Evolutionary conservation across 2,113 vertebrate genomes (phyloP).

Genomic region (Entomyzon cyanotis): DNA sequence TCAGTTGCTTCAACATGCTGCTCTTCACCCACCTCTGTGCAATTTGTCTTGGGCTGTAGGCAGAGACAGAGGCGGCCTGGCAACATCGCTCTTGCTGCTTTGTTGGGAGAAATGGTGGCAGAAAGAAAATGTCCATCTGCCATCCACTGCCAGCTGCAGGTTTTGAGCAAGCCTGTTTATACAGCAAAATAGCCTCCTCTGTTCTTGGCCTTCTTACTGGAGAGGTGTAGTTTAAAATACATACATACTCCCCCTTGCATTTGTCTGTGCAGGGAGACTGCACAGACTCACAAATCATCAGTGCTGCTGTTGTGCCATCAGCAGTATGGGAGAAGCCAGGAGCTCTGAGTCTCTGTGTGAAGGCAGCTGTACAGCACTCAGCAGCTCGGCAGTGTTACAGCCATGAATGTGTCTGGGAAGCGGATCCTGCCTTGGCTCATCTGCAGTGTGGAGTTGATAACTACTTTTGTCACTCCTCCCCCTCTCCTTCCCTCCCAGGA

Average conservation of each 20-base stretch:
- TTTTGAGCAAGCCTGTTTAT: background rate
- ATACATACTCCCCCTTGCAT: fast-evolving
- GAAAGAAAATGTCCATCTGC: background rate
- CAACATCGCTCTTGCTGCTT: background rate
- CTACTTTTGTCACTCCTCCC: background rate
- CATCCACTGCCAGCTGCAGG: background rate
- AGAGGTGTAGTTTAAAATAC: background rate
- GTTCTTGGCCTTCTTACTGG: background rate
- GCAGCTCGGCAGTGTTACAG: background rate
- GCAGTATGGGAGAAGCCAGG: background rate
- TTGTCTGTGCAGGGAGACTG: background rate
- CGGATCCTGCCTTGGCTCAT: background rate
- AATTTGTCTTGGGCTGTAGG: background rate
- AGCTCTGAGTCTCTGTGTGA: background rate
- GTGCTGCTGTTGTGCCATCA: background rate
- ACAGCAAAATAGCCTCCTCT: background rate
- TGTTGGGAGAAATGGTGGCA: background rate
- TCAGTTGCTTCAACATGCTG: background rate
- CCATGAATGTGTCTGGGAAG: background rate
- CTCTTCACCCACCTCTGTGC: background rate
- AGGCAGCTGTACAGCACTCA: background rate
- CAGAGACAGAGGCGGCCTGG: background rate
- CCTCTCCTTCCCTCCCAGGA: background rate
- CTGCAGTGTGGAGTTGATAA: fast-evolving
- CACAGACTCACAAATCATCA: fast-evolving